Evolutionary conservation across 1,140 invertebrate genomes (phyloP).

Genomic region (Charaxes varanes): DNA sequence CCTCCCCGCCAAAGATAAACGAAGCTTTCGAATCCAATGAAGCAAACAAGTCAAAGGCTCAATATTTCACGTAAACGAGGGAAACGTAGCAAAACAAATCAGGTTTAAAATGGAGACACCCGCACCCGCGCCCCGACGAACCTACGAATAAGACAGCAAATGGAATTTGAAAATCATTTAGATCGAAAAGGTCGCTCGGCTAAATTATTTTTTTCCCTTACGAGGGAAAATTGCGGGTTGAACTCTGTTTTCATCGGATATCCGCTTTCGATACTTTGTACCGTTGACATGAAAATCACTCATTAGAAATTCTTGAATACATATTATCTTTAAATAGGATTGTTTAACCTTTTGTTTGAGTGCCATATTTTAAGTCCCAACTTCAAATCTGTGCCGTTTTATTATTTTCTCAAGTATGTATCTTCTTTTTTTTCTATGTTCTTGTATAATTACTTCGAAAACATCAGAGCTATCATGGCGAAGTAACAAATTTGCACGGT

Average conservation of each 20-base stretch:
- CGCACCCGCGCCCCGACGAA: constrained; percentile 3
- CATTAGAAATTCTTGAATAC: neutral
- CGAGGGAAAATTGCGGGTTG: constrained; percentile 16
- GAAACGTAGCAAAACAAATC: constrained; percentile 10
- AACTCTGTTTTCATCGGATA: constrained; percentile 21
- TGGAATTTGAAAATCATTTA: constrained; percentile 24
- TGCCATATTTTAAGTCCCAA: too few relatives aligned
- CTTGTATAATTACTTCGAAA: too few relatives aligned
- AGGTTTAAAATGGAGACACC: constrained; percentile 13
- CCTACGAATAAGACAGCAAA: constrained; percentile 22
- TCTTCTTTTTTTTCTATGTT: too few relatives aligned
- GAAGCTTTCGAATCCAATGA: too few relatives aligned
- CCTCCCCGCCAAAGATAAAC: too few relatives aligned
- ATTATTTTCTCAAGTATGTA: too few relatives aligned
- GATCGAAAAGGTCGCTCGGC: constrained; percentile 2
- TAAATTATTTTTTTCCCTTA: constrained; percentile 16
- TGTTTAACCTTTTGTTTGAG: neutral
- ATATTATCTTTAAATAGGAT: too few relatives aligned
- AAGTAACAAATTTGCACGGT: too few relatives aligned
- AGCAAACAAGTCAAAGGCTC: constrained; percentile 4
- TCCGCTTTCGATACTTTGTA: constrained; percentile 14
- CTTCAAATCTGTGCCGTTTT: too few relatives aligned
- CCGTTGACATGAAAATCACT: constrained; percentile 8
- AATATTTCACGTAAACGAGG: neutral
- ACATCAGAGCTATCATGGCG: too few relatives aligned